Evolutionary conservation across 37 sponge, comb jelly and placozoan species (phyloP).

Genomic region (Cliona cf. orientalis): DNA sequence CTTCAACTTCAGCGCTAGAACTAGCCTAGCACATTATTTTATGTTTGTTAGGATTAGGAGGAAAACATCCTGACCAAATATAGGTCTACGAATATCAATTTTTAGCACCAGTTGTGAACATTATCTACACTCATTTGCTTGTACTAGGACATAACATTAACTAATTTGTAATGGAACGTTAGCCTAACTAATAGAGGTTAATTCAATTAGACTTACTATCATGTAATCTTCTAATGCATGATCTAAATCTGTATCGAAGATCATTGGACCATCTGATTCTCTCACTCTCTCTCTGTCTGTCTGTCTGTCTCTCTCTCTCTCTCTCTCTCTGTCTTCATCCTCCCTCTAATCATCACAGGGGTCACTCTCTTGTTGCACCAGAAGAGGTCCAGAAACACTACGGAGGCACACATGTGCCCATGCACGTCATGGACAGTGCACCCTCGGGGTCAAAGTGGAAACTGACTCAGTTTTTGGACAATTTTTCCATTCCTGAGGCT

Average conservation of each 20-base stretch:
- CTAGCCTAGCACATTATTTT: no score
- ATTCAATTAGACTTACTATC: neutral
- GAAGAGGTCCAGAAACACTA: conserved; percentile 73
- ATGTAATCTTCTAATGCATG: neutral
- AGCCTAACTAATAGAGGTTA: neutral
- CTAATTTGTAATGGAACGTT: no score
- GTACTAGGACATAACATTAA: no score
- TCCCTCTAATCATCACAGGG: conserved; percentile 30
- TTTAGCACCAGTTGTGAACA: no score
- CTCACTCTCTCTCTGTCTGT: neutral
- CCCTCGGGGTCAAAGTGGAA: conserved; percentile 6
- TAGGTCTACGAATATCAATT: no score
- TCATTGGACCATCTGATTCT: neutral
- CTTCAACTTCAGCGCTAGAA: no score
- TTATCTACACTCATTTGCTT: no score
- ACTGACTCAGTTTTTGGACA: conserved; percentile 82
- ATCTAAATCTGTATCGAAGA: neutral
- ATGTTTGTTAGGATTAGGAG: no score
- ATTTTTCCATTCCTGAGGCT: conserved; percentile 84
- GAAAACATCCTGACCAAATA: no score
- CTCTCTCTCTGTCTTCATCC: neutral
- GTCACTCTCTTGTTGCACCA: conserved; percentile 55
- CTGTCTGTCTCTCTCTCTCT: neutral
- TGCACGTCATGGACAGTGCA: conserved; percentile 63
- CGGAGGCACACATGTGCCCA: conserved; percentile 83